Conservation (phyloP, 53 echinoderm and acorn worm genomes). For the Hippasteria phrygiana region DNA sequence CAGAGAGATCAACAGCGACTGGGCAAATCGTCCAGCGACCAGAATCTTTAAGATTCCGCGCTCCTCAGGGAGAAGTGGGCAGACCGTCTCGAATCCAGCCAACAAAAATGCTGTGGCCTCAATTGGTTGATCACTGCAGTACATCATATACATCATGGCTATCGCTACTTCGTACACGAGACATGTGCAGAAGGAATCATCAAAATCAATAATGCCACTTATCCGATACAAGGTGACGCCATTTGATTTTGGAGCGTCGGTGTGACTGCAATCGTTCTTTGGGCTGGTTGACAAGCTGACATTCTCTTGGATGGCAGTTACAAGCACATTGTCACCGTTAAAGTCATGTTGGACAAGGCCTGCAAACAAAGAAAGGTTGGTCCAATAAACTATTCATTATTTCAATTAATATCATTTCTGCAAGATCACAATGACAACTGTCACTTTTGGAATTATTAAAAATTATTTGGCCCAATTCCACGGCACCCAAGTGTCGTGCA, state of each 20-base stretch:
- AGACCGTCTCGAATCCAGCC: constrained; percentile 64
- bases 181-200: constrained; percentile 64
- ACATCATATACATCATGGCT: constrained; percentile 76
- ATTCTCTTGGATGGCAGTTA: neutral
- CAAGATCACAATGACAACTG: no score
- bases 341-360: constrained; percentile 83
- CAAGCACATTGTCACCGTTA: constrained; percentile 74
- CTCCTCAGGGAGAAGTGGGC: constrained; percentile 56
- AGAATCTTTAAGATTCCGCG: constrained; percentile 56
- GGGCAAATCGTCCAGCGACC: constrained; percentile 72
- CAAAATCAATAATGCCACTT: constrained; percentile 84
- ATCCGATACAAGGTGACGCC: constrained; percentile 27
- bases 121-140: constrained; percentile 41
- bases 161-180: constrained; percentile 80
- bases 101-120: constrained; percentile 67
- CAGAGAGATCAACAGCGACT: constrained; percentile 71
- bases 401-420: no score
- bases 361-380: constrained; percentile 31
- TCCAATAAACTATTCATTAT: no score
- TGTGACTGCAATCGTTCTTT: neutral
- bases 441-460: no score
- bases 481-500: no score
- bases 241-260: neutral
- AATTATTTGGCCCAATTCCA: no score
- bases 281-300: no score